Evolutionary conservation across 2,797 vertebrate genomes (phyloP).

Genomic region (Ctenopoma kingsleyae): DNA sequence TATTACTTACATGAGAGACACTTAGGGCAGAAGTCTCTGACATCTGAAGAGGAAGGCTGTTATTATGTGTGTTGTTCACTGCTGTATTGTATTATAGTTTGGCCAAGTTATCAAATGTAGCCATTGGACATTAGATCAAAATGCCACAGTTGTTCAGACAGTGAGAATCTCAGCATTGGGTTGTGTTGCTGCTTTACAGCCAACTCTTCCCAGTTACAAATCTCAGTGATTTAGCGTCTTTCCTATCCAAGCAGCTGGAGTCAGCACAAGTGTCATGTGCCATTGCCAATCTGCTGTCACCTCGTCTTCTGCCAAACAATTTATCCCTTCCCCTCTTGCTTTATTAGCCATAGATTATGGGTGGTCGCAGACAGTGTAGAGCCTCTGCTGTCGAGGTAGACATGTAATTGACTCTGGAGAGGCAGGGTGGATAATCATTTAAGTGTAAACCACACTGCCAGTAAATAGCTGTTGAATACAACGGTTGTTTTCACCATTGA

Average conservation of each 20-base stretch:
- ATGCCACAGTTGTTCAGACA: conserved; percentile 28
- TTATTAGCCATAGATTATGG: conserved; percentile 85
- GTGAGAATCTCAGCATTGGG: conserved; percentile 38
- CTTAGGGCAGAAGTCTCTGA: conserved; percentile 69
- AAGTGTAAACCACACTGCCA: conserved; percentile 65
- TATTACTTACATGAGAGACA: conserved; percentile 73
- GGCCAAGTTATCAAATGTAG: not conserved
- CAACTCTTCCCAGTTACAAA: conserved; percentile 78
- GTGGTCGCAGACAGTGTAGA: conserved; percentile 62
- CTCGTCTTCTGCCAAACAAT: conserved; percentile 76
- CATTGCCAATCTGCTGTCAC: conserved; percentile 79
- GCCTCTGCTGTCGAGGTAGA: conserved; percentile 79
- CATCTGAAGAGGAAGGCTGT: conserved; percentile 53
- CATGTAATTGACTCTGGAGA: conserved; percentile 74
- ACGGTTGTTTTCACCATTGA: conserved; percentile 40
- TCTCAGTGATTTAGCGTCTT: conserved; percentile 83
- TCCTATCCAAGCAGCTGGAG: conserved; percentile 69
- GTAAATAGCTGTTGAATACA: conserved; percentile 61
- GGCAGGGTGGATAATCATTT: conserved; percentile 73
- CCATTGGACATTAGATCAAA: conserved; percentile 28
- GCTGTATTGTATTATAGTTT: conserved; percentile 28
- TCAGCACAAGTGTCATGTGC: conserved; percentile 85
- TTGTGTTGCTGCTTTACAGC: conserved; percentile 51
- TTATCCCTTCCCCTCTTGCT: conserved; percentile 73
- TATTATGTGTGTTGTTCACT: conserved; percentile 37